A percentile compares a stretch with the other conserved stretches of the same genome.
Evolutionary conservation across 2,113 vertebrate species (phyloP).

Genomic region (Pagrus major): DNA sequence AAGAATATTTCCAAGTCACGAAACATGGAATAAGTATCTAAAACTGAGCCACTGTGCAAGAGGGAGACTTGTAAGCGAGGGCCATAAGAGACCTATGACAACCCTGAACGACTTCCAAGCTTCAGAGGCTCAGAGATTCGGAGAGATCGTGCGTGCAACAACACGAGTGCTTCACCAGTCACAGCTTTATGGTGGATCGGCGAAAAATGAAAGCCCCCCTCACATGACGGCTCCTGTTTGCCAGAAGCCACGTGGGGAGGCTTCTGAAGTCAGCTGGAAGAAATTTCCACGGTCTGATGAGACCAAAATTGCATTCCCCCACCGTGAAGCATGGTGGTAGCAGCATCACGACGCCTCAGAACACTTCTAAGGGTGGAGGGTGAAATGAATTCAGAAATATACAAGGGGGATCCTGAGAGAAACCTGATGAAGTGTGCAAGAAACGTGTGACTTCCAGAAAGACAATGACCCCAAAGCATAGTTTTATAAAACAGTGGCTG

Average conservation of each 20-base stretch:
- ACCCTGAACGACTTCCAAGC: background rate
- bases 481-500: background rate
- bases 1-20: too few relatives aligned
- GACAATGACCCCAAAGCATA: background rate
- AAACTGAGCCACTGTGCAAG: background rate
- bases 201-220: background rate
- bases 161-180: background rate
- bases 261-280: constrained; percentile 4
- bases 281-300: background rate
- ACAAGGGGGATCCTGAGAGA: background rate
- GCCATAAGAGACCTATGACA: background rate
- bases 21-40: background rate
- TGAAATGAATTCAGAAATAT: background rate
- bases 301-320: constrained; percentile 3
- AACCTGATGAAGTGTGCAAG: background rate
- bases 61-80: background rate
- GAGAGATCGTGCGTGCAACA: background rate
- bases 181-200: background rate
- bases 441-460: background rate
- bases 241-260: background rate
- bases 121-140: background rate
- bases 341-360: background rate
- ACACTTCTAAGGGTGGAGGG: background rate
- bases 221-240: background rate
- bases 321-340: background rate